Evolutionary conservation across 2,888 invertebrate genomes (phyloP), one percentile per base, ranked within the genome.

Genomic region (Mayetiola destructor): DNA sequence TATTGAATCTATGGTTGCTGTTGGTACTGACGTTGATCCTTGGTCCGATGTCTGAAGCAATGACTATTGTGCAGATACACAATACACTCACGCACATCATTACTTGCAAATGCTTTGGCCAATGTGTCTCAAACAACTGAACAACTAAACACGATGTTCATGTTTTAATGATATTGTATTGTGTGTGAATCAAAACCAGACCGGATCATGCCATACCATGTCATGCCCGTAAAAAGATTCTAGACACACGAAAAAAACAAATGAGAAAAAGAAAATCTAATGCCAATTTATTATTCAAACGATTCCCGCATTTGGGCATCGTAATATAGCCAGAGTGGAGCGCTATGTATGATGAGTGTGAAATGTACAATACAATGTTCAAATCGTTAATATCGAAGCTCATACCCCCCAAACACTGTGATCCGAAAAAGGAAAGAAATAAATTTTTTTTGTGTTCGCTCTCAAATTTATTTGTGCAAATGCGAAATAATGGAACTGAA

Each of bases 281-380:
- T 48, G 48, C 48, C 48, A 48, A 48, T 48, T 48, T 48, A 48
- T 48, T 48, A 48, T 48, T 27, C 48, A 23, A 48, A 48, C 48
- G 48, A 27, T 48, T 27, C 48, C 16, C 48, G 27, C 48, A 48
- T 48, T 48, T 48, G 27, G n/a, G 27, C 48, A 48, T 48, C 27
- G 48, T 48, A 48, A 48, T 48, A 27, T 48, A 48, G 48, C 27
- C 14, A 27, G 48, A 48, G 23, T 48, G 23, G n/a, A n/a, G n/a
- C n/a, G n/a, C n/a, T 48, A 48, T 48, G 27, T 48, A 48, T 48
- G 48, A 48, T n/a, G n/a, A n/a, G n/a, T n/a, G n/a, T n/a, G 27
- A 48, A 48, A 23, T 27, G 48, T 14, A 48, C 23, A 48, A 23
- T 48, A 48, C 48, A 27, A 48, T 48, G 27, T n/a, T 27, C 23